These are phyloP conservation scores for Chamaea fasciata DNA, from an alignment of 2,113 vertebrate species.

Conservation along the genomic window DNA sequence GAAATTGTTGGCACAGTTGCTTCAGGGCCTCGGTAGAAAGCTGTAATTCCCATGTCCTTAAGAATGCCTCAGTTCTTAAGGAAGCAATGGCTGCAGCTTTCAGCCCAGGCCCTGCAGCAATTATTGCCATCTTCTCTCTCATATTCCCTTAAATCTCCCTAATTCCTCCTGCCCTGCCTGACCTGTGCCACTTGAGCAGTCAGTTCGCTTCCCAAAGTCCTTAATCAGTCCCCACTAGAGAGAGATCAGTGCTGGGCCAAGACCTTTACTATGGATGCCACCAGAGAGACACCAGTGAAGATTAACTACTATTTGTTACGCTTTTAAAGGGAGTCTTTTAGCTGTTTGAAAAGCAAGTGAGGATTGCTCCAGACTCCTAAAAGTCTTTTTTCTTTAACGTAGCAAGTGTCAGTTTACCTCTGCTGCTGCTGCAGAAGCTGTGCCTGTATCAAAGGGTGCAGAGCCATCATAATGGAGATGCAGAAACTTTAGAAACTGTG, in stretches of 20 bases:
- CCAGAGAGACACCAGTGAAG: background rate
- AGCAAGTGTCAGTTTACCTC: background rate
- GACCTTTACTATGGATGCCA: background rate
- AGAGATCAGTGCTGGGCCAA: slow-evolving; percentile 5
- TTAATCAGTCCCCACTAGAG: background rate
- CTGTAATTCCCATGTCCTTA: background rate
- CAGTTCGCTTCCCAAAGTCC: background rate
- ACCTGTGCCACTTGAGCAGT: background rate
- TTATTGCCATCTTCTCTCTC: background rate
- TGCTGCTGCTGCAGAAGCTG: background rate
- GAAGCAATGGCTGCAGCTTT: background rate
- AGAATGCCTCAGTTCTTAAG: background rate
- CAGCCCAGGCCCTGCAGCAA: background rate
- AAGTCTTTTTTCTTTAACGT: background rate
- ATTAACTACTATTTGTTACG: slow-evolving; percentile 3
- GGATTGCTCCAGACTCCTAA: background rate
- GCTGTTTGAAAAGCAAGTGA: background rate
- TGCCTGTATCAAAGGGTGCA: background rate
- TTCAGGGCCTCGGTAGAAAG: background rate
- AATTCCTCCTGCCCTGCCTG: background rate
- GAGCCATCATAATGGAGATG: background rate
- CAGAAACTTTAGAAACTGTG: background rate
- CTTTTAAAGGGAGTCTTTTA: slow-evolving; percentile 17
- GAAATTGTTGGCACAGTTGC: background rate
- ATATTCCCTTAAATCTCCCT: background rate